These are phyloP conservation scores for Nothoprocta perdicaria DNA, from an alignment of 2,113 vertebrate species.

Conservation along the genomic window DNA sequence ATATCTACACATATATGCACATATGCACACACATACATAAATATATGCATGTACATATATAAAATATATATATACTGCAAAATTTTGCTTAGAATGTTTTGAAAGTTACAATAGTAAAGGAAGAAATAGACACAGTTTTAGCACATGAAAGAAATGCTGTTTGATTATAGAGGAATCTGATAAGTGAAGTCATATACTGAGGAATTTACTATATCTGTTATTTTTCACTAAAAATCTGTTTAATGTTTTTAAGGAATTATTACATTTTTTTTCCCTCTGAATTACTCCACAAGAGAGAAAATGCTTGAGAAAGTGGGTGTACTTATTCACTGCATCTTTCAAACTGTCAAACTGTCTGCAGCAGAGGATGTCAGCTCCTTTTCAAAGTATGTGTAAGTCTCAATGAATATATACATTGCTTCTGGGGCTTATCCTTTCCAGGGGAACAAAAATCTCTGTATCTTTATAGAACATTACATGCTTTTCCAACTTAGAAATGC, in stretches of 20 bases:
- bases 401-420: neutral
- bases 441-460: neutral
- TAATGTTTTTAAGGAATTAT: neutral
- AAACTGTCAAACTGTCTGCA: neutral
- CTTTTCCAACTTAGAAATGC: neutral
- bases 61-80: neutral
- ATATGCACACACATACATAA: too few species aligned
- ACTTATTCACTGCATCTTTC: neutral
- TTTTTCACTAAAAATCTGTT: neutral
- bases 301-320: neutral
- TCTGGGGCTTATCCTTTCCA: neutral
- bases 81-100: neutral
- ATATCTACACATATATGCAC: neutral
- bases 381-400: neutral
- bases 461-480: neutral
- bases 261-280: neutral
- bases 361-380: neutral
- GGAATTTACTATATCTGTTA: neutral
- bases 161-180: neutral
- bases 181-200: neutral
- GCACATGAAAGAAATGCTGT: neutral
- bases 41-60: fast-evolving
- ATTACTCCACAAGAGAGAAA: neutral
- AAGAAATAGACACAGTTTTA: neutral
- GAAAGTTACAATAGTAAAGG: neutral